Percentiles rank a stretch among this genome's conserved stretches.
These are phyloP conservation scores for Botrylloides violaceus DNA, from an alignment of 23 tunicate genomes.

Conservation along the genomic window DNA sequence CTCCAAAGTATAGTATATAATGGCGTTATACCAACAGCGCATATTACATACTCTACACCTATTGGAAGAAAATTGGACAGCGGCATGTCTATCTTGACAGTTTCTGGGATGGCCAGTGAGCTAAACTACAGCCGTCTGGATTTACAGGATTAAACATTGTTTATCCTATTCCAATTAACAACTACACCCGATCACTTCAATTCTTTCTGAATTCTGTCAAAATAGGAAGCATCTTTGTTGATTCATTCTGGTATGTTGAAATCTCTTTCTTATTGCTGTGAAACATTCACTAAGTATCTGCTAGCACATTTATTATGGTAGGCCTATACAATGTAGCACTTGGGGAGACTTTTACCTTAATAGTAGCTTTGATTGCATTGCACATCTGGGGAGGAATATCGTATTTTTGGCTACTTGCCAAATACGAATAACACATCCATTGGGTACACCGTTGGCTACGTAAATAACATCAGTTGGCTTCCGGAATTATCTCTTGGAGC, in stretches of 20 bases:
- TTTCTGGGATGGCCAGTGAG: background rate
- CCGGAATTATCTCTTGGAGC: background rate
- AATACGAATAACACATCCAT: no score
- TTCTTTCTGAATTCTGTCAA: background rate
- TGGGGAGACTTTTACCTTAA: no score
- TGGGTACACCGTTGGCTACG: no score
- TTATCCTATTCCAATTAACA: conserved; percentile 5
- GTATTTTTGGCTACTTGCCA: no score
- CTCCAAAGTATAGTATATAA: background rate
- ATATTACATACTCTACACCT: background rate
- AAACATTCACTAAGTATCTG: no score
- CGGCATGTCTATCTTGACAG: conserved; percentile 4
- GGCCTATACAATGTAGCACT: no score
- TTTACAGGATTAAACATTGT: background rate
- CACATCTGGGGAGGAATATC: no score
- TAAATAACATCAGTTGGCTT: background rate
- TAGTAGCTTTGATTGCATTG: no score
- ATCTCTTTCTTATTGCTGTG: background rate
- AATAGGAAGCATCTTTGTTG: background rate
- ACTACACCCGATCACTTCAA: background rate
- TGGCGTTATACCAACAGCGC: conserved; percentile 4
- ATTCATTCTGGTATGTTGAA: background rate
- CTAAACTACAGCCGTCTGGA: background rate
- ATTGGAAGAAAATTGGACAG: conserved; percentile 8
- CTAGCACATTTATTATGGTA: no score